A percentile compares a stretch with the other conserved stretches of the same genome.
Evolutionary conservation across 2,113 vertebrate species (phyloP).

Genomic region (Myiopsitta monachus): DNA sequence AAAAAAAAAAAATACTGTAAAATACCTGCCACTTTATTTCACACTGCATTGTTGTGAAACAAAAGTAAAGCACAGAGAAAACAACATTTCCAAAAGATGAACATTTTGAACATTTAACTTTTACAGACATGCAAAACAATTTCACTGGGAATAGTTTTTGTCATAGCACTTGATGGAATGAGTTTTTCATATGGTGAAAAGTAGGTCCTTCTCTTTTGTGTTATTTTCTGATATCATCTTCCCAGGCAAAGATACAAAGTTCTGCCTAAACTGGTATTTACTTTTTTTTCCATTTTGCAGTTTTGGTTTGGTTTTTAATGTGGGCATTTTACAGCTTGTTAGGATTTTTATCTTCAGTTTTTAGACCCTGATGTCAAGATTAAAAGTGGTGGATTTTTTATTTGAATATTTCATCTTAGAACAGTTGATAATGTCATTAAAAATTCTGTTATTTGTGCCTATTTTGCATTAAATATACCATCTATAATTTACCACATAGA

Average conservation of each 20-base stretch:
- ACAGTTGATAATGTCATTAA: background rate
- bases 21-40: background rate
- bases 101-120: background rate
- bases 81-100: background rate
- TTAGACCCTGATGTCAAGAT: background rate
- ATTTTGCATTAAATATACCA: background rate
- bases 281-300: background rate
- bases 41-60: background rate
- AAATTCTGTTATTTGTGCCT: background rate
- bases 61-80: background rate
- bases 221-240: conserved; percentile 12
- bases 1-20: background rate
- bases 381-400: background rate
- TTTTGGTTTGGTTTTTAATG: background rate
- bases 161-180: background rate
- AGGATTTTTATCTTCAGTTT: background rate
- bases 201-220: background rate
- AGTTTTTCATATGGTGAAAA: background rate
- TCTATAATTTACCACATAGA: background rate
- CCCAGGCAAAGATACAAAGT: background rate
- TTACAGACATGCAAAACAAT: background rate
- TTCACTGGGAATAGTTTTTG: background rate
- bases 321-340: background rate
- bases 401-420: background rate
- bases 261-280: background rate